Evolutionary conservation across 2,888 invertebrate species (phyloP), one percentile per base, ranked within the genome.

Genomic region (Drosophila percnosoma): DNA sequence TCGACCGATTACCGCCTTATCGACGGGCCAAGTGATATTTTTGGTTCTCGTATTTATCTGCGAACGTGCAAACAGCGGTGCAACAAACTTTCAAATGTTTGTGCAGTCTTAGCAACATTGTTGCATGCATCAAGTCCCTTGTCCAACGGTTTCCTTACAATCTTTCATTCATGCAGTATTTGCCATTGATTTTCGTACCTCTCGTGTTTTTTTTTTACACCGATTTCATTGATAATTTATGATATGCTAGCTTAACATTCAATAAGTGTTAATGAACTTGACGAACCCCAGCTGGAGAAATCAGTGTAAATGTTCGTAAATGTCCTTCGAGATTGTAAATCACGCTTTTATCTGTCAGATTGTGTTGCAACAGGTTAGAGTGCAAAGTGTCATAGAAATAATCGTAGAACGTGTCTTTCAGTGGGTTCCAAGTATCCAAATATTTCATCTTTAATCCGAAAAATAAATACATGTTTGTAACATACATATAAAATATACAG

Each of bases 41-140:
- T 45, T 31, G 31, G 33, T 33, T 65, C n/a, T 40, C 40, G 75
- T 73, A 75, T 84, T 90, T 90, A 90, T 82, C 72, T 63, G 73
- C 4, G 24, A 15, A 45, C 45, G 7, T 73, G 59, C 75, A 87
- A 86, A 86, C 75, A 85, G 62, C 69, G 72, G 74, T 60, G 76
- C 76, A 72, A 76, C 61, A 82, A 90, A 87, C 87, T 90, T 89
- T 90, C 63, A 76, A 74, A 73, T 87, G 89, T 87, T 87, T 87
- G 86, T 74, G 38, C 58, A 80, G 88, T 75, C 90, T 87, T 85
- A 80, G 88, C 90, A 90, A 87, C 87, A 90, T 73, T 87, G 90
- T 87, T 90, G 87, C 87, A 74, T 54, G 67, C 68, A 29, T 38
- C 68, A 61, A 48, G 38, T 54, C 62, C 61, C 53, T 54, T 27